phyloP scores from a whole-genome alignment of 2,888 invertebrate genomes.

The Leptopilina drosophilae region DNA sequence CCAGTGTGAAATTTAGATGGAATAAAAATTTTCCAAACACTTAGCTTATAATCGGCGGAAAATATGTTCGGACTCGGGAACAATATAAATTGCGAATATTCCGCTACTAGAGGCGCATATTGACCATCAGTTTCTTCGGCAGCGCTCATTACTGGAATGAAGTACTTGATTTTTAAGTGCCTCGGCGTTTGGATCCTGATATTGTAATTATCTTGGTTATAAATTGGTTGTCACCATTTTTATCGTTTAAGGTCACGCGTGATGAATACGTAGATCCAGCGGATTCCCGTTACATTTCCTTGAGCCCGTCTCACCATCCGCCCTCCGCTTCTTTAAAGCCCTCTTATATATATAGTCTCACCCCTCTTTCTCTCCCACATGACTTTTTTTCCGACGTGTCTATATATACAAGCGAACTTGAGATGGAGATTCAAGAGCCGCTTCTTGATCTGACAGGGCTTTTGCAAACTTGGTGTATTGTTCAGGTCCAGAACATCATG shows the following conservation, averaged over 20 bases:
- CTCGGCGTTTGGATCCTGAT: slow-evolving; percentile 60
- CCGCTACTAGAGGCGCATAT: not conserved
- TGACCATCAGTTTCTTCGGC: not conserved
- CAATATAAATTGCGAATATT: not conserved
- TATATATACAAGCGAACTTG: slow-evolving; percentile 45
- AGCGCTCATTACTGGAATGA: slow-evolving; percentile 1
- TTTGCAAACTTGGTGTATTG: slow-evolving; percentile 50
- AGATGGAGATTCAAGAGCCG: slow-evolving; percentile 55
- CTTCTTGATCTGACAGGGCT: slow-evolving; percentile 54
- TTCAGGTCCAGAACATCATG: slow-evolving; percentile 58
- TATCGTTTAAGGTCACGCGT: slow-evolving; percentile 69
- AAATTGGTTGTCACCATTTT: slow-evolving; percentile 74
- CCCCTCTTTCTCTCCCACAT: slow-evolving; percentile 36
- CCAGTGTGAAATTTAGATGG: too few relatives aligned
- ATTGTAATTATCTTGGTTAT: slow-evolving; percentile 75
- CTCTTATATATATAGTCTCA: not conserved
- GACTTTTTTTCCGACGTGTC: not conserved
- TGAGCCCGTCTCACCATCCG: slow-evolving; percentile 46
- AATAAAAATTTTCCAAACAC: too few relatives aligned
- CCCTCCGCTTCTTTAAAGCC: slow-evolving; percentile 44
- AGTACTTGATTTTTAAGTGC: not conserved
- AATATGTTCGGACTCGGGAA: not conserved
- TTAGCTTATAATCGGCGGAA: too few relatives aligned
- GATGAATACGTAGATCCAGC: slow-evolving; percentile 72
- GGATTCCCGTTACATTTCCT: slow-evolving; percentile 69